Percentiles rank a stretch among this genome's conserved stretches.
Conservation (phyloP, 2,888 invertebrate species). For the Ennomos fuscantarius region DNA sequence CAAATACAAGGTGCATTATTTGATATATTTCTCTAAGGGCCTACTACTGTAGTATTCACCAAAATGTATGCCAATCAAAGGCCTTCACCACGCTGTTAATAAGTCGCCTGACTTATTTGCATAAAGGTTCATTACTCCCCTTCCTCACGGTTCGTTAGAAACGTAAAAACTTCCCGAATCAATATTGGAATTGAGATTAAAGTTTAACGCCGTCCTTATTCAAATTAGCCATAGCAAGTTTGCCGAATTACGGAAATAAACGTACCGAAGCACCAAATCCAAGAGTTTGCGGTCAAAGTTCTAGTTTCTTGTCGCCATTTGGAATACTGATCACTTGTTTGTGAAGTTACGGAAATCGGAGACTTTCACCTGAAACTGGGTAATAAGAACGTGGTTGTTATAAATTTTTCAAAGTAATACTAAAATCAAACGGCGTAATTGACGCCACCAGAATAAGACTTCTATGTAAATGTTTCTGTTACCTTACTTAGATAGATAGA, state of each 20-base stretch:
- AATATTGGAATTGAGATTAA: constrained; percentile 68
- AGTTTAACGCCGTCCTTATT: constrained; percentile 63
- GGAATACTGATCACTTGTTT: constrained; percentile 55
- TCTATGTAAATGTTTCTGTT: too few relatives aligned
- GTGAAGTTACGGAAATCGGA: constrained; percentile 47
- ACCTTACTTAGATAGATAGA: too few relatives aligned
- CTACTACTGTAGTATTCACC: too few relatives aligned
- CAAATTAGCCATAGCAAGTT: constrained; percentile 60
- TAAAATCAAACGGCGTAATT: too few relatives aligned
- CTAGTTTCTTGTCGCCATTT: constrained; percentile 44
- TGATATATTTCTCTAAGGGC: too few relatives aligned
- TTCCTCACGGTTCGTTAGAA: constrained; percentile 69
- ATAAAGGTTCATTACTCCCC: constrained; percentile 57
- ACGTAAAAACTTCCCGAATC: constrained; percentile 71
- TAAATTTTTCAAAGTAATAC: background rate
- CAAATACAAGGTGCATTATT: too few relatives aligned
- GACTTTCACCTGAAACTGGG: constrained; percentile 21
- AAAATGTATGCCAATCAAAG: too few relatives aligned
- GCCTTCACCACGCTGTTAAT: too few relatives aligned
- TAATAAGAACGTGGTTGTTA: constrained; percentile 9
- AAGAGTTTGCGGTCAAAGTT: constrained; percentile 57
- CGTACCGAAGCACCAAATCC: constrained; percentile 36
- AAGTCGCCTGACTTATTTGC: constrained; percentile 34
- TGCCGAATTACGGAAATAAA: constrained; percentile 55
- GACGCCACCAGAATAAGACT: too few relatives aligned